These are phyloP conservation scores for Myxocyprinus asiaticus DNA, from an alignment of 2,113 vertebrate species.

Conservation along the genomic window DNA sequence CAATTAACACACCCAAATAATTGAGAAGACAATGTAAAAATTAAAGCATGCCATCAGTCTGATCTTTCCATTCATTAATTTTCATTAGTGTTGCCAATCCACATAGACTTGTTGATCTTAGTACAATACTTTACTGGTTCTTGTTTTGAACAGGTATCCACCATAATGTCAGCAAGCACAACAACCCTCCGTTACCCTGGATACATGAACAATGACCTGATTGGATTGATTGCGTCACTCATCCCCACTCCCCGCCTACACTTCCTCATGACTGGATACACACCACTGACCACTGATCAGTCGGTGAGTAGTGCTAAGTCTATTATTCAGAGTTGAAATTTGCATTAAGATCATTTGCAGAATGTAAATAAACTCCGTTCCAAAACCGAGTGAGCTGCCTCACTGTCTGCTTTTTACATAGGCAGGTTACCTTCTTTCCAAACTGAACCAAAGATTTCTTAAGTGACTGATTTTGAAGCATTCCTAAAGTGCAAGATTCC, in stretches of 20 bases:
- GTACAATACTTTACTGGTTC: no score
- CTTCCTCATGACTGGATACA: constrained; percentile 95
- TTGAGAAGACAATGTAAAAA: no score
- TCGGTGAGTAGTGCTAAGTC: constrained; percentile 77
- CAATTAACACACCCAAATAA: neutral
- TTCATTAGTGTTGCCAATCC: no score
- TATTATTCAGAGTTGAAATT: neutral
- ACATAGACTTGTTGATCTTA: no score
- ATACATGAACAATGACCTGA: constrained; percentile 99
- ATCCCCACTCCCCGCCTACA: constrained; percentile 95
- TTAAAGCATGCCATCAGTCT: no score
- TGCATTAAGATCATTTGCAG: neutral
- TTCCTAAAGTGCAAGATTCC: no score
- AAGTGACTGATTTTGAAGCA: no score
- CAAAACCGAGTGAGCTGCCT: no score
- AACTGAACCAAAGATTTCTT: no score
- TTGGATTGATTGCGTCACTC: constrained; percentile 93
- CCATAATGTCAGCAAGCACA: constrained; percentile 99
- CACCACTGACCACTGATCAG: constrained; percentile 93
- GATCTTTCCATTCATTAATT: no score
- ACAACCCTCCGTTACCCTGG: constrained; percentile 96
- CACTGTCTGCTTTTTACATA: no score
- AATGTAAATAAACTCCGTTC: neutral
- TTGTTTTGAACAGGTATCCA: constrained; percentile 81
- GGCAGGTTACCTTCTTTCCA: no score